A percentile compares a stretch with the other conserved stretches of the same genome.
Conservation (phyloP, 2,113 vertebrate species). For the Carlito syrichta region DNA sequence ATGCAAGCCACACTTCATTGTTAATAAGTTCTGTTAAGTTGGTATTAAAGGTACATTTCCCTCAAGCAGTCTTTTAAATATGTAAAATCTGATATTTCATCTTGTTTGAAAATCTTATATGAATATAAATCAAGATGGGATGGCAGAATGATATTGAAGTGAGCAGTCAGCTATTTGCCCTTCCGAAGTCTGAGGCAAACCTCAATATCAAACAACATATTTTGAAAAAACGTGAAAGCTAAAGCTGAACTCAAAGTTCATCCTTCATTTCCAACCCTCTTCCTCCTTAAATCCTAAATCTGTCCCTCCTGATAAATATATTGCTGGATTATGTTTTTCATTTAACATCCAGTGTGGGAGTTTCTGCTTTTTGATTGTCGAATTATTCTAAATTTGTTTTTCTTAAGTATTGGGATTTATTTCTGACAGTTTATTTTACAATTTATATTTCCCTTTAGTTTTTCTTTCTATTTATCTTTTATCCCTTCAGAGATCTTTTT, state of each 20-base stretch:
- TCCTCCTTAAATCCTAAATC: neutral
- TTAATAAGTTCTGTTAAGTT: slow-evolving; percentile 31
- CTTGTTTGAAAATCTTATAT: slow-evolving; percentile 41
- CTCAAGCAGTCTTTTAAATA: slow-evolving; percentile 34
- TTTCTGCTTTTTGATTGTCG: neutral
- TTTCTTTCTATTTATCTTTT: neutral
- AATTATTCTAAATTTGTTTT: neutral
- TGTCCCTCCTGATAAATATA: neutral
- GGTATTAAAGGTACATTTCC: slow-evolving; percentile 23
- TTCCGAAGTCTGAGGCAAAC: slow-evolving; percentile 13
- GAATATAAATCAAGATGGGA: slow-evolving; percentile 31
- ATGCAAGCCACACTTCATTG: neutral
- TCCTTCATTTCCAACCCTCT: neutral
- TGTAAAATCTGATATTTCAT: slow-evolving; percentile 38
- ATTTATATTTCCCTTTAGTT: neutral
- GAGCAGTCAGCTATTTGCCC: neutral
- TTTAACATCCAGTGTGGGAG: neutral
- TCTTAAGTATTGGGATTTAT: neutral
- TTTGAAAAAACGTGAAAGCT: neutral
- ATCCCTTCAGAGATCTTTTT: neutral
- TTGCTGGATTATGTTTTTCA: neutral
- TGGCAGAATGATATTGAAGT: neutral
- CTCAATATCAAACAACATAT: neutral
- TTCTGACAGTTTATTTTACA: neutral
- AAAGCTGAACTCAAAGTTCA: neutral